Percentiles rank a stretch among this genome's conserved stretches.
Conservation (phyloP, 2,888 invertebrate species). For the Oscheius sp. region DNA sequence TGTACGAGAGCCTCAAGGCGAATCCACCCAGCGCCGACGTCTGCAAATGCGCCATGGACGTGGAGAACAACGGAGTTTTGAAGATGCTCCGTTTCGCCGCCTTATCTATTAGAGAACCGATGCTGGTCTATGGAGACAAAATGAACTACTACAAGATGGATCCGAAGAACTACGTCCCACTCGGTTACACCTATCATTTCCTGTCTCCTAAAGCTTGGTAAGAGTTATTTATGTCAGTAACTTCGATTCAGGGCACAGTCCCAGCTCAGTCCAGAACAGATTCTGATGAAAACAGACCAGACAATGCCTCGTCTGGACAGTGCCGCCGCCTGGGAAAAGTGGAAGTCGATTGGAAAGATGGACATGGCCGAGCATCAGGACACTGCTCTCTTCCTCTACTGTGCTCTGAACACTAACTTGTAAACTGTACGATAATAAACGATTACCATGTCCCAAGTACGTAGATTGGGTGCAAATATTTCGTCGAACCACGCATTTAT, state of each 20-base stretch:
- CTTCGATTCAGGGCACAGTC: background rate
- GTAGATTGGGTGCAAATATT: too few relatives aligned
- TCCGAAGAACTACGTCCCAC: background rate
- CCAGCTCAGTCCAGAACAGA: background rate
- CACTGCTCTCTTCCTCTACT: background rate
- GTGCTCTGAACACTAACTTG: background rate
- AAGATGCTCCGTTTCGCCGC: background rate
- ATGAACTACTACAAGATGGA: background rate
- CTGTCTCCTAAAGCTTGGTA: background rate
- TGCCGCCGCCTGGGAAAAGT: background rate
- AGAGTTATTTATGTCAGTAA: background rate
- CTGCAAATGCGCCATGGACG: conserved; percentile 7
- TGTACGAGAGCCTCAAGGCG: background rate
- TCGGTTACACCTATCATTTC: background rate
- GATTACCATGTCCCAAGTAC: too few relatives aligned
- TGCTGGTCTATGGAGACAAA: background rate
- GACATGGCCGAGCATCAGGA: background rate
- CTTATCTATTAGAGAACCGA: background rate
- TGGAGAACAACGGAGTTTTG: background rate
- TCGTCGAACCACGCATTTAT: too few relatives aligned
- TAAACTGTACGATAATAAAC: too few relatives aligned
- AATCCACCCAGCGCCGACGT: background rate
- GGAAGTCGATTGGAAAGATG: background rate
- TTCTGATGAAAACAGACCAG: background rate
- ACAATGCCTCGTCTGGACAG: background rate